phyloP scores from a whole-genome alignment of 2,113 vertebrate genomes.

The Proterorhinus semilunaris region DNA sequence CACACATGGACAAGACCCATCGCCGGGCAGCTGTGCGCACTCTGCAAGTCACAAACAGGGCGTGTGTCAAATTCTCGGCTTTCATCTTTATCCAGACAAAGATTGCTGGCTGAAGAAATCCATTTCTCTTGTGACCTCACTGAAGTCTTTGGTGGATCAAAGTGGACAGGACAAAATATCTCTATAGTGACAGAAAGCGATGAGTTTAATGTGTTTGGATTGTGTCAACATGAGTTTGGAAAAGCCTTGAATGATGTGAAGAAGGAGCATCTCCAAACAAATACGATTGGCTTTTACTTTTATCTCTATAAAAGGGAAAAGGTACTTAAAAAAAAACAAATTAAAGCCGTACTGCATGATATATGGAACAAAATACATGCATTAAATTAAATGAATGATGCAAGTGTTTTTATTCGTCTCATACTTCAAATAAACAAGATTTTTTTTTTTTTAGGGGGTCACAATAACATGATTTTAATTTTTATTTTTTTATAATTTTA shows the following conservation, averaged over 20 bases:
- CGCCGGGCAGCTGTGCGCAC: slow-evolving; percentile 54
- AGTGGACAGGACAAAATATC: slow-evolving; percentile 5
- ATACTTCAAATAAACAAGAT: too few species aligned
- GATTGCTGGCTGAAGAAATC: slow-evolving; percentile 36
- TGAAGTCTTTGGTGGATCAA: slow-evolving; percentile 39
- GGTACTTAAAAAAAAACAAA: neutral
- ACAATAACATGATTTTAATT: too few species aligned
- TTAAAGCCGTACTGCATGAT: neutral
- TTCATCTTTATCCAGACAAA: slow-evolving; percentile 41
- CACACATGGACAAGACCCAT: slow-evolving; percentile 15
- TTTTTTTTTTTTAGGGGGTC: too few species aligned
- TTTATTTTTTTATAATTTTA: too few species aligned
- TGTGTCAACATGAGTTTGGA: slow-evolving; percentile 35
- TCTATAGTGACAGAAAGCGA: slow-evolving; percentile 21
- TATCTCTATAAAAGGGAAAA: neutral
- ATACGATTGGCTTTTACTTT: too few species aligned
- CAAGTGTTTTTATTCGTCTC: too few species aligned
- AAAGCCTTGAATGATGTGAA: slow-evolving; percentile 26
- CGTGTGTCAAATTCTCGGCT: slow-evolving; percentile 34
- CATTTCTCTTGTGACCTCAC: slow-evolving; percentile 38
- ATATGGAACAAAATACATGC: too few species aligned
- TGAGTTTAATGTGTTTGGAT: slow-evolving; percentile 41
- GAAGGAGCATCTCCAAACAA: neutral
- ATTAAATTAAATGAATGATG: too few species aligned
- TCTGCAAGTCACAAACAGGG: slow-evolving; percentile 60